Conservation (phyloP, 2,113 vertebrate species). For the Tringa solitaria region DNA sequence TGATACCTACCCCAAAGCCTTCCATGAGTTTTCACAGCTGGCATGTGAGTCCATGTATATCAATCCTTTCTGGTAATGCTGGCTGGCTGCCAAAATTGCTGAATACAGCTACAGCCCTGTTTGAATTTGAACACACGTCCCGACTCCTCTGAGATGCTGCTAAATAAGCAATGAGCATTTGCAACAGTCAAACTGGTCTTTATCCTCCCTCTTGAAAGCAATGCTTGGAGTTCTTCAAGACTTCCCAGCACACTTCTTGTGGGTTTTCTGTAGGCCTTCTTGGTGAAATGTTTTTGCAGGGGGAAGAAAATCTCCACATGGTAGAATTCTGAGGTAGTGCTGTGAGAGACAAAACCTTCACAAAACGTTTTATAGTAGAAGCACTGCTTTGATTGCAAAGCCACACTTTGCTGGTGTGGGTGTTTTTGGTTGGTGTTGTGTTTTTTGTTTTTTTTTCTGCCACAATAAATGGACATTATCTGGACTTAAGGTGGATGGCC, state of each 20-base stretch:
- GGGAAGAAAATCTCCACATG: neutral
- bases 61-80: neutral
- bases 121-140: neutral
- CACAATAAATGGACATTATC: neutral
- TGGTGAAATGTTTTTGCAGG: neutral
- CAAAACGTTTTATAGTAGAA: neutral
- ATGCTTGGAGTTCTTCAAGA: neutral
- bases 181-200: neutral
- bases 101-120: neutral
- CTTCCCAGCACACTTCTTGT: neutral
- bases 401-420: fast-evolving
- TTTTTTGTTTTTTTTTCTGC: neutral
- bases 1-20: neutral
- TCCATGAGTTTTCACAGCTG: neutral
- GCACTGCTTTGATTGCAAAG: neutral
- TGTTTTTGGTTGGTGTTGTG: neutral
- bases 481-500: neutral
- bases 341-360: neutral
- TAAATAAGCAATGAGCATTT: neutral
- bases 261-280: neutral
- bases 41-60: neutral
- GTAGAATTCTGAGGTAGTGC: neutral
- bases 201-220: neutral
- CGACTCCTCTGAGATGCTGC: neutral
- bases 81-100: neutral